Conservation (phyloP, 2,113 vertebrate genomes). For the Camelus bactrianus region DNA sequence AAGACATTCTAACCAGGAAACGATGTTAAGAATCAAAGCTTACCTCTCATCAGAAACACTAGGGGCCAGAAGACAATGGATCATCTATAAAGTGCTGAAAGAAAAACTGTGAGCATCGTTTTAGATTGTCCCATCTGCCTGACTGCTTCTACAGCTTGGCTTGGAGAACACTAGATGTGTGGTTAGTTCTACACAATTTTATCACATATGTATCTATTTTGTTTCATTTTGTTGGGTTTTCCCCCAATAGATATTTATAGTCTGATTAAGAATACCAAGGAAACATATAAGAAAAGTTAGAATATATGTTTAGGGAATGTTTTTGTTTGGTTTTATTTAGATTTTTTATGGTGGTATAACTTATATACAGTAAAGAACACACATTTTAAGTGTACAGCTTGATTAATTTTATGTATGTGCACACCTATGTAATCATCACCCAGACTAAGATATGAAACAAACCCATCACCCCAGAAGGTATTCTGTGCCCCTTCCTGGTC, state of each 20-base stretch:
- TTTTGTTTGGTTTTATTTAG: neutral
- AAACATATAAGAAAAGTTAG: conserved; percentile 28
- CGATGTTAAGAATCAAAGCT: neutral
- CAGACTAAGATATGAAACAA: neutral
- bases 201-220: neutral
- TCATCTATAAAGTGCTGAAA: neutral
- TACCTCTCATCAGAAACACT: neutral
- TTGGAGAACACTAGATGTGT: neutral
- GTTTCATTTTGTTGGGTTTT: neutral
- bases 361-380: neutral
- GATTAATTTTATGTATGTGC: neutral
- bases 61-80: neutral
- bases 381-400: neutral
- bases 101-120: neutral
- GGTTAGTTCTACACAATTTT: neutral
- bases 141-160: neutral
- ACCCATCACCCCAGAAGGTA: neutral
- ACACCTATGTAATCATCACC: neutral
- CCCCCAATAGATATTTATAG: neutral
- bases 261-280: neutral
- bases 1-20: neutral
- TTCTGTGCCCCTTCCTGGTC: neutral
- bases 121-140: neutral
- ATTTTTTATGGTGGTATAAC: neutral
- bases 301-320: neutral